Base-by-base conservation (phyloP, 2,888 invertebrate genomes). In the Metalampra italica region DNA sequence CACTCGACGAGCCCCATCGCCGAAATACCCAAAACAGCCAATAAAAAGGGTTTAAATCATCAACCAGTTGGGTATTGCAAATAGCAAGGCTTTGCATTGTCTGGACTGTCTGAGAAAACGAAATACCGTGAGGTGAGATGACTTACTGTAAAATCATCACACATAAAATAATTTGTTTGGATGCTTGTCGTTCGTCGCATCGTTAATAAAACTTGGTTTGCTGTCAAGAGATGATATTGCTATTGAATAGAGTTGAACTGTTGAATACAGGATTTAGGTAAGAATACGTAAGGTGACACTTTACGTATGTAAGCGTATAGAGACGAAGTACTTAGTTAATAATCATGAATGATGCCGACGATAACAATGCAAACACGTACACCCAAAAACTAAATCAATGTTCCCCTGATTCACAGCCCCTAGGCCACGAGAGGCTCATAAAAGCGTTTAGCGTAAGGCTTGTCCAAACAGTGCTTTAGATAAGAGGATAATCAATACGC, bases 401-500 rank as follows among this genome's bases (percentile, higher is more conserved):
- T 56, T 59, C 52, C 55, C 52, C 59, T 56, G 63, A 67, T 68
- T 67, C 60, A 64, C 60, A 59, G 60, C 2, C 22, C 22, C n/a
- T 61, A 68, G 71, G 57, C 36, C 64, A 62, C 56, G 61, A 64
- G 65, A 68, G 60, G 60, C 67, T 66, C 70, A 78, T 80, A 79
- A 78, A 79, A 73, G 63, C 64, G 71, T 62, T 78, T 68, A 70
- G 62, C 60, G 12, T 60, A 71, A 72, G 71, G 71, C 68, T 71
- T 73, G 70, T 70, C 66, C 72, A 75, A 79, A 78, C 78, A 75
- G 62, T 61, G 62, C 61, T 68, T 64, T 51, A 71, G 77, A 80
- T 78, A 82, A 72, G 67, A 66, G 64, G 58, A 67, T 68, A 78
- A 83, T 81, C 75, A 68, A 79, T 82, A 77, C 58, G 55, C 57